phyloP scores from a whole-genome alignment of 2,888 invertebrate species.

The Eupithecia dodoneata region DNA sequence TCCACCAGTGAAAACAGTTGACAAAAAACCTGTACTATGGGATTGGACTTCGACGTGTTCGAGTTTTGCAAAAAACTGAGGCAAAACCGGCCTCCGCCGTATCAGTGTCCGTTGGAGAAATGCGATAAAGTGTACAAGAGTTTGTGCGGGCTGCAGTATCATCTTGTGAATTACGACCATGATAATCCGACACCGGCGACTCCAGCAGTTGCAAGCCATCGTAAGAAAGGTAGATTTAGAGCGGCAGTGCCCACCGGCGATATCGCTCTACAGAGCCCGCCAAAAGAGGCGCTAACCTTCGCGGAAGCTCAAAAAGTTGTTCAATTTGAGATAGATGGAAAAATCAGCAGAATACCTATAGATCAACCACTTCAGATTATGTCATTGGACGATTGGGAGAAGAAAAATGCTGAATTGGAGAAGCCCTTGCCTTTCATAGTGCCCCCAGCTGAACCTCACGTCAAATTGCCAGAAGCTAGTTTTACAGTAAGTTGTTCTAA shows the following conservation, averaged over 20 bases:
- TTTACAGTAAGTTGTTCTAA: slow-evolving; percentile 61
- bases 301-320: slow-evolving; percentile 94
- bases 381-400: slow-evolving; percentile 87
- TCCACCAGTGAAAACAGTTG: slow-evolving; percentile 15
- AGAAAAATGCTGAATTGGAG: slow-evolving; percentile 75
- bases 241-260: slow-evolving; percentile 85
- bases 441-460: slow-evolving; percentile 74
- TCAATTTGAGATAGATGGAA: slow-evolving; percentile 93
- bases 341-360: slow-evolving; percentile 86
- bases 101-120: slow-evolving; percentile 92
- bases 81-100: slow-evolving; percentile 92
- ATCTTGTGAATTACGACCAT: slow-evolving; percentile 93
- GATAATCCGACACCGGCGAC: slow-evolving; percentile 88
- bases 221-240: slow-evolving; percentile 86
- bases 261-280: slow-evolving; percentile 78
- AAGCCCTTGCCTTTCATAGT: slow-evolving; percentile 75
- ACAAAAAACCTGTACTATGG: slow-evolving; percentile 81
- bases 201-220: slow-evolving; percentile 85
- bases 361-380: slow-evolving; percentile 88
- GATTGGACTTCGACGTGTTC: slow-evolving; percentile 93
- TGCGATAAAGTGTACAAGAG: slow-evolving; percentile 95
- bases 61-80: slow-evolving; percentile 93
- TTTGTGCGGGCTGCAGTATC: slow-evolving; percentile 93
- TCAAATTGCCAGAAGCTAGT: slow-evolving; percentile 78
- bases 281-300: slow-evolving; percentile 90